Conservation (phyloP, 2,113 vertebrate species). For the Epinephelus fuscoguttatus region DNA sequence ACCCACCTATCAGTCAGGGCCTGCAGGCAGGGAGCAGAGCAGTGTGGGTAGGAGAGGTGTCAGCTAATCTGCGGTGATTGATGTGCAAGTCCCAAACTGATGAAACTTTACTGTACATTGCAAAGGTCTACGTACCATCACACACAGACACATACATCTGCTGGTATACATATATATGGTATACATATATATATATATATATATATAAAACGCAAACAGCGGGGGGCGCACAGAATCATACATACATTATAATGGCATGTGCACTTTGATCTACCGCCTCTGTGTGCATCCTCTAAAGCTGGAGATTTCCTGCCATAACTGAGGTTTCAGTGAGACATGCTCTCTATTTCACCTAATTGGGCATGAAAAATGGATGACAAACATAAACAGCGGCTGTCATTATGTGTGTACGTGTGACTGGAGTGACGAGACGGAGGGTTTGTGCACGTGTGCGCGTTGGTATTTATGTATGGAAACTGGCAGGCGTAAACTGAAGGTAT, state of each 20-base stretch:
- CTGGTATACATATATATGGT: not conserved
- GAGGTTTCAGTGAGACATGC: conserved; percentile 58
- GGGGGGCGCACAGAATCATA: conserved; percentile 1
- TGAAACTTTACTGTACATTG: conserved; percentile 68
- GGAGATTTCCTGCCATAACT: conserved; percentile 49
- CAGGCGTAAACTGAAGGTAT: conserved; percentile 52
- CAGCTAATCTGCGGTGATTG: conserved; percentile 80
- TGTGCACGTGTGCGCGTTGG: conserved; percentile 4
- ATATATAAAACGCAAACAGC: not conserved
- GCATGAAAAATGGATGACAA: conserved; percentile 79
- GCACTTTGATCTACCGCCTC: conserved; percentile 31
- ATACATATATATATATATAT: no score
- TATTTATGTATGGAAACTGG: conserved; percentile 49
- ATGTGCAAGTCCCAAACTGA: conserved; percentile 70
- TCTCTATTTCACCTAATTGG: conserved; percentile 74
- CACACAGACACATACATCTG: not conserved
- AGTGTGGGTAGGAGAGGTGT: conserved; percentile 77
- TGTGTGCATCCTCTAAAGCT: conserved; percentile 38
- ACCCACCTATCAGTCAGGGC: conserved; percentile 67
- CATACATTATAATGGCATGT: conserved; percentile 24
- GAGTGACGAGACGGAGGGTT: not conserved
- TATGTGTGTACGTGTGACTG: conserved; percentile 29
- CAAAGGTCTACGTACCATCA: conserved; percentile 23
- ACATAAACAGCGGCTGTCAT: conserved; percentile 68
- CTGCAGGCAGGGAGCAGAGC: conserved; percentile 66